Base-by-base conservation (phyloP, 1,140 invertebrate genomes). In the Drosophila eugracilis region DNA sequence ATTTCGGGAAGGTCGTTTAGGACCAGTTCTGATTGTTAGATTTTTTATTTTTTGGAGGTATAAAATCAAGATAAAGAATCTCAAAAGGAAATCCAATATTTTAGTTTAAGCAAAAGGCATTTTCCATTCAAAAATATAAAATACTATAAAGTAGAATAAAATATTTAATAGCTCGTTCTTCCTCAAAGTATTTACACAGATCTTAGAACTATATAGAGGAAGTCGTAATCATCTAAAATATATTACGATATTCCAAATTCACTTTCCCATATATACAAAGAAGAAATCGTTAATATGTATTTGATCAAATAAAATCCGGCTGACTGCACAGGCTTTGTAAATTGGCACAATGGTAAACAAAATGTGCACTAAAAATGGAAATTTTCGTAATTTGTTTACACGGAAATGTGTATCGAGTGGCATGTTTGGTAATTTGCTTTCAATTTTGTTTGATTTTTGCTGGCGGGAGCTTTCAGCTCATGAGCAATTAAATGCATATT, bases 341-440 rank as follows among this genome's bases (percentile, higher is more conserved):
- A 50, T 50, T 72, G 54, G 32, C 48, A 15, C 28, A 21, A 48
- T 50, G 53, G 70, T 73, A 73, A 73, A 73, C 57, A 73, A 47
- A 47, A 73, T 60, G 10, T 15, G 41, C 32, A 30, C 59, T 60
- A 73, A 73, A 62, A 73, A 63, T 73, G 67, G 37, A 73, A 73
- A 60, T 52, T 73, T 74, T 63, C 54, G 67, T 73, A 73, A 73
- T 73, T 49, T 73, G 70, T 73, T 60, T 73, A 73, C 67, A 47
- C 10, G 15, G 7, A 39, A 60, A 60, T 52, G 54, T 73, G 55
- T 73, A 50, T 42, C 39, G 69, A 73, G 63, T 72, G 17, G 48
- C 39, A 52, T 72, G 67, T 60, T 73, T 54, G 39, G 66, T 28
- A 50, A 59, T 47, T 72, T 66, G 60, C n/a, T 67, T 78, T 83